Base-by-base conservation (phyloP, 2,797 vertebrate species). In the Phalanger gymnotis region DNA sequence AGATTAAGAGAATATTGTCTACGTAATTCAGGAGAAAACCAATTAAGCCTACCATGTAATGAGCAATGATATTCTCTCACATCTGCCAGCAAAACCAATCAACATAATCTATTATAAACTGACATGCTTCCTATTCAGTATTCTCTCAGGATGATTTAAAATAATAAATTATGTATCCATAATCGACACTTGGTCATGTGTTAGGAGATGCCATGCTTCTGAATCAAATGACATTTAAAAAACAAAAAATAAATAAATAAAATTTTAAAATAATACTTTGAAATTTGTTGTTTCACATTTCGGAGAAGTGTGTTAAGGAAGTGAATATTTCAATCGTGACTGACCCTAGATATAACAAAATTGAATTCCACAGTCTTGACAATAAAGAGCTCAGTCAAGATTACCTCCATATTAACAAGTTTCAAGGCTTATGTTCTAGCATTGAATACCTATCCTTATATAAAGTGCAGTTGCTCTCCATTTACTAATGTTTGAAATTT, bases 1-100 rank as follows among this genome's bases (percentile, higher is more conserved):
- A 97, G 97, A 98, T 98, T 96, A 98, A 97, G 96, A 97, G 96
- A 98, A 97, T 97, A 95, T 94, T 97, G 95, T 95, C 96, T 96
- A 30, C 92, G 56, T 96, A 95, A 97, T 98, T 96, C 94, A 95
- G 97, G 91, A 97, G 96, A 98, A 98, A 98, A 97, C 94, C 97
- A 98, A 98, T 98, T 97, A 98, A 97, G 94, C 58, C 96, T 96
- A 93, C 87, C 54, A 58, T 93, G 90, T 97, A 98, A 98, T 87
- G 95, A 98, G 95, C 94, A 94, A 92, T 94, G 97, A 98, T 96
- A 93, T 27, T 94, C 89, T 95, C 93, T 96, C 97, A 95, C 97
- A 98, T 96, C 98, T 98, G 97, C 95, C 97, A 97, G 91, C 92
- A 97, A 97, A 98, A 96, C 0, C 55, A 97, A 98, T 96, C 98